Evolutionary conservation across 2,888 invertebrate genomes (phyloP).

Genomic region (Odiellus spinosus): DNA sequence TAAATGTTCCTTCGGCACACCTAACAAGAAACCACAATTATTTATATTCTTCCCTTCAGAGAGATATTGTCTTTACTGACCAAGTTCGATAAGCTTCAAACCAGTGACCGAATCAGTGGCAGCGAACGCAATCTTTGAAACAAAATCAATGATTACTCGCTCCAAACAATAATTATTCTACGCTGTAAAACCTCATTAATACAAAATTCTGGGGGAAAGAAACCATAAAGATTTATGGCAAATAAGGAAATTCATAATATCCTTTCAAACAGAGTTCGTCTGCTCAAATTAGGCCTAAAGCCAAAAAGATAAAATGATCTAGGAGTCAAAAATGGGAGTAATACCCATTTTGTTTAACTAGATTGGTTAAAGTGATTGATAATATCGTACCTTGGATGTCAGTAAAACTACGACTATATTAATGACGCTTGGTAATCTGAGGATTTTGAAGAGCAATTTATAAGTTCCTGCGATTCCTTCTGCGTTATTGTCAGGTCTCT

Average conservation of each 20-base stretch:
- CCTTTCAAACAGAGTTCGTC: too few relatives aligned
- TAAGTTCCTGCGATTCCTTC: conserved; percentile 53
- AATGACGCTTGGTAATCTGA: conserved; percentile 64
- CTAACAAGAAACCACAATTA: too few relatives aligned
- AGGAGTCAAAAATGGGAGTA: conserved; percentile 3
- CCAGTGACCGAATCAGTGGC: conserved; percentile 90
- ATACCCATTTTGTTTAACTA: too few relatives aligned
- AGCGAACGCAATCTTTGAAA: conserved; percentile 86
- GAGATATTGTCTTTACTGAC: too few relatives aligned
- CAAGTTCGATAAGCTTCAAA: conserved; percentile 82
- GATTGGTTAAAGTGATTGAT: too few relatives aligned
- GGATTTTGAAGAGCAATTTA: conserved; percentile 59
- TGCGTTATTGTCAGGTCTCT: conserved; percentile 29
- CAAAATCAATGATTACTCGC: conserved; percentile 6
- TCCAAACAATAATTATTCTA: too few relatives aligned
- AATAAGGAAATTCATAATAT: too few relatives aligned
- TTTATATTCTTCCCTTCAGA: too few relatives aligned
- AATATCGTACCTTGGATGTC: conserved; percentile 68
- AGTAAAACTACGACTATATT: conserved; percentile 61
- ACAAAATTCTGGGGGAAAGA: too few relatives aligned
- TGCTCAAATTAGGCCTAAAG: too few relatives aligned
- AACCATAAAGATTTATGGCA: too few relatives aligned
- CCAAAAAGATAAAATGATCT: background rate
- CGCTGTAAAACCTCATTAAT: too few relatives aligned
- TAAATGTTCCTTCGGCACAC: conserved; percentile 85